Base-by-base conservation (phyloP, 2,888 invertebrate genomes). In the Gryllus longicercus region DNA sequence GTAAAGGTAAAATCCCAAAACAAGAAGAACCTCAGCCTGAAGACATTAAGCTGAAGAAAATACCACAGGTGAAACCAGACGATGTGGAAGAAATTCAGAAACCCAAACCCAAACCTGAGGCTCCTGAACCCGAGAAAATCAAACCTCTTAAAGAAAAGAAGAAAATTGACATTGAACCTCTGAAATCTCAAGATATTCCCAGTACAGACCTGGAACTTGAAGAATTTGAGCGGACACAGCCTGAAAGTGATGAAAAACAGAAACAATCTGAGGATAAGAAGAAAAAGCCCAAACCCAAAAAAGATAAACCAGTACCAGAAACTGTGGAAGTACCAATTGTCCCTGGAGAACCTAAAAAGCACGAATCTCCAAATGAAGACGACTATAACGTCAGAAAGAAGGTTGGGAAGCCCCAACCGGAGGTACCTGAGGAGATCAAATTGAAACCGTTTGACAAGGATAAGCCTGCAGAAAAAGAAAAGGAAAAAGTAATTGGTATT, bases 21-120 rank as follows among this genome's bases (percentile, higher is more conserved):
- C 5, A 49, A 78, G 82, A 79, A 51, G 21, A 81, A 63, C 51
- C 78, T 38, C 80, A 85, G 14, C 84, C 85, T 21, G 88, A 89
- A 83, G 86, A 85, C 63, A 86, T 91, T 0, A 88, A 86, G 51
- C 85, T 91, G 16, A 91, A 90, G 84, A 90, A 90, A 84, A 86
- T 88, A 79, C 89, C 90, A 2, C 84, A 87, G 79, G 63, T 79
- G n/a, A 25, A 78, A 25, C 81, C 76, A 50, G 82, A 79, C 11
- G 85, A 85, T 79, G 85, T 85, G 21, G 85, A 85, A 85, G 3
- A 2, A 84, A 85, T 80, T 85, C 51, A 81, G 80, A 85, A 81
- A 84, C 85, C 21, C 82, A n/a, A 21, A 63, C 63, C 63, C 63
- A 83, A 78, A 82, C 85, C 81, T 80, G 84, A 76, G 74, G 79